A percentile compares a stretch with the other conserved stretches of the same genome.
These are phyloP conservation scores for Corydoras sp. DNA, from an alignment of 2,113 vertebrate genomes.

Conservation along the genomic window DNA sequence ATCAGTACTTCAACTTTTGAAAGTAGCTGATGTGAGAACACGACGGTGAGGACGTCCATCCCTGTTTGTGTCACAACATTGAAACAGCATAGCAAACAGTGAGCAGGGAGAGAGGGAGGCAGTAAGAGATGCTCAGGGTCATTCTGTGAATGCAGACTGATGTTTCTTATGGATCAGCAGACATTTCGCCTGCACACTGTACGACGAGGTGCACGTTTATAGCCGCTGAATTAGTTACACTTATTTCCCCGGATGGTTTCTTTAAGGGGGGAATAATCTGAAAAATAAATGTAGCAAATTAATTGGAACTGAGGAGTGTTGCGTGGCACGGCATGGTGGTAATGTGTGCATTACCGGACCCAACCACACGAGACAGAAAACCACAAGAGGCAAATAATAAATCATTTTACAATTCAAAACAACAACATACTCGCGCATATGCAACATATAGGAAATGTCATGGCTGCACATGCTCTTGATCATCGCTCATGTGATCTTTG, in stretches of 20 bases:
- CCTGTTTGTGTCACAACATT: neutral
- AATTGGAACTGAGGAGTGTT: conserved; percentile 36
- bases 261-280: conserved; percentile 33
- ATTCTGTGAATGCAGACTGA: conserved; percentile 22
- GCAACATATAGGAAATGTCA: no score
- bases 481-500: no score
- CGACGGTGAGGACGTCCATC: no score
- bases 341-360: no score
- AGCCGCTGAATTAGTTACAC: conserved; percentile 50
- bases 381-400: no score
- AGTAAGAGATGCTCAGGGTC: neutral
- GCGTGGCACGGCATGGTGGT: no score
- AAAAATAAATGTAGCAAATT: conserved; percentile 56
- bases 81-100: conserved; percentile 25
- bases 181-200: conserved; percentile 12
- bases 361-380: no score
- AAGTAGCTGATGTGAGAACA: no score
- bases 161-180: conserved; percentile 24
- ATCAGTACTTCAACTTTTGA: neutral
- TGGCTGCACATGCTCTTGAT: no score
- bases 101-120: neutral
- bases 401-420: no score
- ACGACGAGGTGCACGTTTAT: conserved; percentile 40
- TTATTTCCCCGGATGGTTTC: conserved; percentile 45
- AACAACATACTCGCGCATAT: no score